Base-by-base conservation (phyloP, 23 tunicate genomes). In the Trididemnum nubilum region DNA sequence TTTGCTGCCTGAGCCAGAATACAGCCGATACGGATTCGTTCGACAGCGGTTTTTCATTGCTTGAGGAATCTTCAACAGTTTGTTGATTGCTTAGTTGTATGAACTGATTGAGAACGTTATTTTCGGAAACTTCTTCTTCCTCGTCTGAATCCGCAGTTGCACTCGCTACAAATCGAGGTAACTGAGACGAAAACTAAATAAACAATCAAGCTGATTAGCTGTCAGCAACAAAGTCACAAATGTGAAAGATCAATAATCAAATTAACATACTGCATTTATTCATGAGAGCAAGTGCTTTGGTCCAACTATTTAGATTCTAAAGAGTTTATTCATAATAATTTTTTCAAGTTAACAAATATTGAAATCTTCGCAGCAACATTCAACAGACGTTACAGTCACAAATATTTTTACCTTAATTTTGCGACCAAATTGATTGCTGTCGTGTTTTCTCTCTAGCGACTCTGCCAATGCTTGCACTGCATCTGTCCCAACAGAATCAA, bases 331-430 rank as follows among this genome's bases (percentile, higher is more conserved):
- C n/a, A n/a, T n/a, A n/a, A n/a, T n/a, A n/a, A n/a, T n/a, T n/a
- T n/a, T n/a, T n/a, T n/a, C n/a, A n/a, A n/a, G n/a, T n/a, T n/a
- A n/a, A n/a, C n/a, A n/a, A n/a, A n/a, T n/a, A n/a, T n/a, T n/a
- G n/a, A n/a, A n/a, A n/a, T n/a, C n/a, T n/a, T n/a, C n/a, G n/a
- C n/a, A n/a, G n/a, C n/a, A n/a, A n/a, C n/a, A n/a, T n/a, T n/a
- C n/a, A n/a, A n/a, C n/a, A n/a, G n/a, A n/a, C n/a, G n/a, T n/a
- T n/a, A n/a, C n/a, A n/a, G n/a, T n/a, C n/a, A n/a, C n/a, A n/a
- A n/a, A n/a, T n/a, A n/a, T n/a, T n/a, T n/a, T 44, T 30, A 77
- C 81, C 38, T 77, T 77, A 27, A 77, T 77, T 77, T 77, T 77
- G 36, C 54, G 67, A 2, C 81, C 81, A 54, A 77, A 77, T 30